These are phyloP conservation scores for Actinopyga echinites DNA, from an alignment of 53 echinoderm and acorn worm species.

Conservation along the genomic window DNA sequence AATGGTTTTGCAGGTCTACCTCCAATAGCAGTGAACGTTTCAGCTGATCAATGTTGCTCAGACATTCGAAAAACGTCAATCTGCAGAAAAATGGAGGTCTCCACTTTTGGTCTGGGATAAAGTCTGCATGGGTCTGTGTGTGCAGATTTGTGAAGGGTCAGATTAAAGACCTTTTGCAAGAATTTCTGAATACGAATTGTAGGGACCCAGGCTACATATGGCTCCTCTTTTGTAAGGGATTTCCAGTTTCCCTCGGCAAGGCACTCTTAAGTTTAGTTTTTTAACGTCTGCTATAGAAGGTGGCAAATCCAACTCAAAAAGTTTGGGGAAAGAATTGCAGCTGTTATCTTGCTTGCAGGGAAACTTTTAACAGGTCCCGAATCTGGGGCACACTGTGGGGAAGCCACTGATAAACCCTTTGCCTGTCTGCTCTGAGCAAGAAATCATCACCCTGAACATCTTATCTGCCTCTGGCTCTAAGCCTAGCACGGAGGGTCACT, in stretches of 20 bases:
- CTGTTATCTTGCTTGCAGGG: background rate
- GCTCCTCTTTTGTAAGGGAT: background rate
- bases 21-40: no score
- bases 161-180: no score
- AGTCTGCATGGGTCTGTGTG: background rate
- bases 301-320: background rate
- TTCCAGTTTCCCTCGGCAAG: background rate
- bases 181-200: no score
- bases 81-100: background rate
- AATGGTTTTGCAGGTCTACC: background rate
- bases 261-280: background rate
- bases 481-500: background rate
- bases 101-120: slow-evolving; percentile 15
- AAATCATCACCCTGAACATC: background rate
- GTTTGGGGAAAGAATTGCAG: background rate
- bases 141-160: background rate
- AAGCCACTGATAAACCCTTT: background rate
- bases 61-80: background rate
- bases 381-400: background rate
- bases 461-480: background rate
- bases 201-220: no score
- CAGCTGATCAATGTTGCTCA: background rate
- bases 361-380: no score
- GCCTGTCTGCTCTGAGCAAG: background rate
- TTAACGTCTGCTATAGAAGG: background rate